A percentile compares a stretch with the other conserved stretches of the same genome.
Evolutionary conservation across 2,888 invertebrate genomes (phyloP).

Genomic region (Aromia moschata): DNA sequence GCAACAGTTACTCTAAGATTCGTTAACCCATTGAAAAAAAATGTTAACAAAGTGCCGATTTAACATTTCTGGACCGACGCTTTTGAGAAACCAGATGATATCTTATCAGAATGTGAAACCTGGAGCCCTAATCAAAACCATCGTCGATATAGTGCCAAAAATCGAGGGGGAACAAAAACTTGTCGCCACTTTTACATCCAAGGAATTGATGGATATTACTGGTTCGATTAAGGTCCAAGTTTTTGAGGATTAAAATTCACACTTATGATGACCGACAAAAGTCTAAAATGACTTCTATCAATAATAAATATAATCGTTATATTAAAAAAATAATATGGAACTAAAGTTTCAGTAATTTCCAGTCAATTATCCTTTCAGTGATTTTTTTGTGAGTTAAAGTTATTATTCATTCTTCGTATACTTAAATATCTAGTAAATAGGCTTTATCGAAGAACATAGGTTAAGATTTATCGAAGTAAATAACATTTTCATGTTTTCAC

Average conservation of each 20-base stretch:
- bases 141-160: slow-evolving; percentile 71
- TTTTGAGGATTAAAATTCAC: slow-evolving; percentile 44
- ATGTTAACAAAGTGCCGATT: slow-evolving; percentile 74
- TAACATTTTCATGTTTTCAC: too few relatives aligned
- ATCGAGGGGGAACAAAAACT: slow-evolving; percentile 72
- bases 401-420: too few relatives aligned
- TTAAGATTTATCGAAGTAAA: too few relatives aligned
- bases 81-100: slow-evolving; percentile 69
- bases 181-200: slow-evolving; percentile 76
- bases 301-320: too few relatives aligned
- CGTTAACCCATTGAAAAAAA: slow-evolving; percentile 74
- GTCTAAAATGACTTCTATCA: too few relatives aligned
- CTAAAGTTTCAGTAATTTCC: too few relatives aligned
- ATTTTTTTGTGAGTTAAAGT: too few relatives aligned
- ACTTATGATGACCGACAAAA: background rate
- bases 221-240: slow-evolving; percentile 74
- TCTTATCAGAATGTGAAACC: slow-evolving; percentile 68
- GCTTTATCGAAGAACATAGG: too few relatives aligned
- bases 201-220: slow-evolving; percentile 74
- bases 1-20: slow-evolving; percentile 70
- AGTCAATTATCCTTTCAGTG: too few relatives aligned
- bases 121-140: slow-evolving; percentile 65
- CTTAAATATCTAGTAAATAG: too few relatives aligned
- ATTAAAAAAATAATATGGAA: too few relatives aligned
- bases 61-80: slow-evolving; percentile 75